phyloP scores from a whole-genome alignment of 2,888 invertebrate species.

The Hanleya hanleyi region DNA sequence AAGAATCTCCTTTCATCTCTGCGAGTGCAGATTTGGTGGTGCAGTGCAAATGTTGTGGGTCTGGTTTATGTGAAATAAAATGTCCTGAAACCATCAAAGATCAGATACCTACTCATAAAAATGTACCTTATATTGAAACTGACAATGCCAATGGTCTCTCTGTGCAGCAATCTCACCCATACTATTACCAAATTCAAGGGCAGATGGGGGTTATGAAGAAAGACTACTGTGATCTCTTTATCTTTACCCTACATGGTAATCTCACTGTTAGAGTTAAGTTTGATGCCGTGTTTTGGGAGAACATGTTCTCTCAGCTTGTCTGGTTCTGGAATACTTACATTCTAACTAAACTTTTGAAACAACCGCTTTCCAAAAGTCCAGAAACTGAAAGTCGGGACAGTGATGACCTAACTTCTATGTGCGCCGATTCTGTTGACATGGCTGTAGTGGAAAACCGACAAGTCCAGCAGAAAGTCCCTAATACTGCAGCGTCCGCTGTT shows the following conservation, averaged over 20 bases:
- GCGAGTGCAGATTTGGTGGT: slow-evolving; percentile 33
- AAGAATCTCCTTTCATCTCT: slow-evolving; percentile 16
- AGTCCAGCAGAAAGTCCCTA: too few relatives aligned
- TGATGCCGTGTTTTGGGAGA: background rate
- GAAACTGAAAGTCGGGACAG: too few relatives aligned
- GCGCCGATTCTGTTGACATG: too few relatives aligned
- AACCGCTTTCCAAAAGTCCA: too few relatives aligned
- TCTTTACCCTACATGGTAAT: slow-evolving; percentile 6
- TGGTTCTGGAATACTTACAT: background rate
- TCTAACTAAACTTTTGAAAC: background rate
- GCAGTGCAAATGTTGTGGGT: slow-evolving; percentile 26
- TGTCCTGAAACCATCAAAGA: background rate
- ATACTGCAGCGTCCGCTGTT: too few relatives aligned
- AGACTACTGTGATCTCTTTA: slow-evolving; percentile 11
- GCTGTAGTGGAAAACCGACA: too few relatives aligned
- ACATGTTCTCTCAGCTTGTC: too few relatives aligned
- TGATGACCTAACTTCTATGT: too few relatives aligned
- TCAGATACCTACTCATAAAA: background rate
- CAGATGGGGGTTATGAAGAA: slow-evolving; percentile 10
- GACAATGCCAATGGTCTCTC: background rate
- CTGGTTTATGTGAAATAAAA: slow-evolving; percentile 12
- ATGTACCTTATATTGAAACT: slow-evolving; percentile 1
- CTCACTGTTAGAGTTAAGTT: background rate
- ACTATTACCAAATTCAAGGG: slow-evolving; percentile 15
- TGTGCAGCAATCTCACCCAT: slow-evolving; percentile 12